phyloP scores from a whole-genome alignment of 2,888 invertebrate genomes.

The Strigamia crassipes region DNA sequence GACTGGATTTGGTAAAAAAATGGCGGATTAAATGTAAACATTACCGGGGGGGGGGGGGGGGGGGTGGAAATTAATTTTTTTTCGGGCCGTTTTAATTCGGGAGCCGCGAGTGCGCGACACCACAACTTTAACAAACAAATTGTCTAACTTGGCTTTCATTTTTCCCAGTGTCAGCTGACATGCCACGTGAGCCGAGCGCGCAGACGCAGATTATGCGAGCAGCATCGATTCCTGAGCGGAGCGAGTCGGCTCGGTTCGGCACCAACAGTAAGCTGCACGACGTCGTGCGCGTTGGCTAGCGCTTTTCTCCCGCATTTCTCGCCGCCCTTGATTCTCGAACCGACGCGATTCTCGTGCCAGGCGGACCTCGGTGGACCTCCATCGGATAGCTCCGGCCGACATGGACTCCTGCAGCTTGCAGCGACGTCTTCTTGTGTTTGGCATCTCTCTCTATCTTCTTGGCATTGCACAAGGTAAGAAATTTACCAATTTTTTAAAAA shows the following conservation, averaged over 20 bases:
- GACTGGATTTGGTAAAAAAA: background rate
- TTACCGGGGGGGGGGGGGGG: background rate
- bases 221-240: background rate
- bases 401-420: background rate
- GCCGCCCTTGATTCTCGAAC: background rate
- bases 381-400: background rate
- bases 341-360: background rate
- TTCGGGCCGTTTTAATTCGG: too few species aligned
- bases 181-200: background rate
- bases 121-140: background rate
- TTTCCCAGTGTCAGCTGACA: background rate
- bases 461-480: background rate
- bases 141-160: background rate
- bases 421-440: background rate
- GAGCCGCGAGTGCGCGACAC: too few species aligned
- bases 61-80: too few species aligned
- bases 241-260: background rate
- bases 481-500: too few species aligned
- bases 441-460: background rate
- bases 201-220: background rate
- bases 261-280: slow-evolving; percentile 5
- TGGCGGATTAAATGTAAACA: background rate
- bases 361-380: background rate
- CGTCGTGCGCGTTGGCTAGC: slow-evolving; percentile 16
- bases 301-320: background rate